Percentiles rank a stretch among this genome's conserved stretches.
phyloP scores from a whole-genome alignment of 2,888 invertebrate species.

The Sinohyriopsis cumingii region DNA sequence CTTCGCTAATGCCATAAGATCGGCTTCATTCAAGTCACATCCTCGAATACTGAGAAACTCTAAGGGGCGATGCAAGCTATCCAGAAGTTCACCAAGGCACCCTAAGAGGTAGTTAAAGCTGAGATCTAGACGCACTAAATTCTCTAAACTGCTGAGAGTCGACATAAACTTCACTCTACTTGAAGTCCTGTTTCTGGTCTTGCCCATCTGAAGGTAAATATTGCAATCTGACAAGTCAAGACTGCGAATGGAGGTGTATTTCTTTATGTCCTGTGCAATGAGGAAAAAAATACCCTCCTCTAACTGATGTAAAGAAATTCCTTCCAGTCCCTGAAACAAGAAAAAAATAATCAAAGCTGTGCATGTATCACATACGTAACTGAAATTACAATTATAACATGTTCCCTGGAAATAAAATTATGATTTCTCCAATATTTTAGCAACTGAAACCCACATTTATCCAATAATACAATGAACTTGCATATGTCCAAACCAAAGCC shows the following conservation, averaged over 20 bases:
- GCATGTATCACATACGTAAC: not conserved
- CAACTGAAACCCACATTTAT: not conserved
- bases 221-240: conserved; percentile 60
- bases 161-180: conserved; percentile 34
- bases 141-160: conserved; percentile 29
- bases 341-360: not conserved
- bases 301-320: conserved; percentile 56
- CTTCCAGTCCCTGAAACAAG: conserved; percentile 51
- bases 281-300: conserved; percentile 58
- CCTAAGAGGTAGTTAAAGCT: conserved; percentile 59
- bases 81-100: conserved; percentile 56
- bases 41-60: conserved; percentile 54
- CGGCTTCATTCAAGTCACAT: conserved; percentile 57
- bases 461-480: too few relatives aligned
- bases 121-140: conserved; percentile 51
- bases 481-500: too few relatives aligned
- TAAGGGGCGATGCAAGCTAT: conserved; percentile 43
- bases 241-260: conserved; percentile 43
- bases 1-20: conserved; percentile 42
- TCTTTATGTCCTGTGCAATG: conserved; percentile 44
- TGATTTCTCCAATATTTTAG: not conserved
- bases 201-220: conserved; percentile 58
- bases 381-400: not conserved
- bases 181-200: conserved; percentile 52
- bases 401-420: not conserved